phyloP scores from a whole-genome alignment of 2,888 invertebrate genomes.

The Criorhina ranunculi region DNA sequence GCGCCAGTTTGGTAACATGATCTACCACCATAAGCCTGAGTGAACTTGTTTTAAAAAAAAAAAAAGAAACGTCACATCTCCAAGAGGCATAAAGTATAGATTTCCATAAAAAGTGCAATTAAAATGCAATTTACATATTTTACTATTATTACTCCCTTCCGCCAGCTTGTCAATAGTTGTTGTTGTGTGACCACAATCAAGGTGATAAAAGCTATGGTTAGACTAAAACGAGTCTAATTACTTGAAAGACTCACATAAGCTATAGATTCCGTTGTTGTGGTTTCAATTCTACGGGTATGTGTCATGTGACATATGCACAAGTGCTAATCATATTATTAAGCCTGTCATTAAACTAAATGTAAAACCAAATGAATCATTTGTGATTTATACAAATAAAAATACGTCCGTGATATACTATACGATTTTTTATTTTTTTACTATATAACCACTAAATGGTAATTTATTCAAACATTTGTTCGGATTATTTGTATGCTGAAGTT shows the following conservation, averaged over 20 bases:
- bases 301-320: constrained; percentile 2
- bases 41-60: constrained; percentile 5
- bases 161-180: neutral
- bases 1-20: constrained; percentile 19
- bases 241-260: neutral
- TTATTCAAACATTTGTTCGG: constrained; percentile 19
- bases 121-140: constrained; percentile 15
- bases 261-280: constrained; percentile 10
- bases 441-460: constrained; percentile 6
- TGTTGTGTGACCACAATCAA: constrained; percentile 15
- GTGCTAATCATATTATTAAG: constrained; percentile 37
- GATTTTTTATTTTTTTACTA: no score
- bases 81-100: neutral
- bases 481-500: neutral
- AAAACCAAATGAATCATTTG: neutral
- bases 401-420: no score
- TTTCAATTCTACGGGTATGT: neutral
- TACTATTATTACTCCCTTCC: constrained; percentile 5
- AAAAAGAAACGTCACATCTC: constrained; percentile 4
- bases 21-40: constrained; percentile 12
- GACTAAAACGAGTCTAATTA: constrained; percentile 28
- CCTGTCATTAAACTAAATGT: neutral
- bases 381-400: neutral
- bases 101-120: constrained; percentile 10
- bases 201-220: constrained; percentile 24